Evolutionary conservation across 2,113 vertebrate genomes (phyloP).

Genomic region (crab-eating macaque (Macaca fascicularis)): DNA sequence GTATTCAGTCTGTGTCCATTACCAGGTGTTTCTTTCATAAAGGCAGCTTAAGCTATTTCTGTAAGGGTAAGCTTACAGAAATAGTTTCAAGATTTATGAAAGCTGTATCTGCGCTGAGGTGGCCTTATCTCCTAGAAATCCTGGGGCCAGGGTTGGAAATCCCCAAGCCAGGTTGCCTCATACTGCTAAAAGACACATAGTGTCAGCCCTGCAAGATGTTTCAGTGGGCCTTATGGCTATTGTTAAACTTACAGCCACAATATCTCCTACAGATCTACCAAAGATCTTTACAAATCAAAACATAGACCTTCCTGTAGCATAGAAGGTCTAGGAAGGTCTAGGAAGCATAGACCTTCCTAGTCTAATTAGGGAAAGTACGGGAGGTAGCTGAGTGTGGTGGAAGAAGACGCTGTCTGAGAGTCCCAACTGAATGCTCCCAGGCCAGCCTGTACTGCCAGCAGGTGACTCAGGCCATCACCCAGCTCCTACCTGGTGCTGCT

Average conservation of each 20-base stretch:
- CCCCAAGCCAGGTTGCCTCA: neutral
- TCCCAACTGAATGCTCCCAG: neutral
- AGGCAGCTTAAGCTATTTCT: neutral
- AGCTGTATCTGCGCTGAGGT: neutral
- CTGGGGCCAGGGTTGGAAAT: neutral
- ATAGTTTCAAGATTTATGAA: neutral
- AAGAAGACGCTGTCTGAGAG: neutral
- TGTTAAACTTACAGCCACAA: neutral
- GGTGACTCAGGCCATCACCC: neutral
- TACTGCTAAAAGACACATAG: neutral
- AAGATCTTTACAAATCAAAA: neutral
- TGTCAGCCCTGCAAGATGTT: neutral
- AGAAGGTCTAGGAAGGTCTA: too few species aligned
- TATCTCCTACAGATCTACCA: neutral
- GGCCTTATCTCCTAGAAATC: neutral
- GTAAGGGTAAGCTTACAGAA: neutral
- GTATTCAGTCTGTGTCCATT: neutral
- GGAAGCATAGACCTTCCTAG: too few species aligned
- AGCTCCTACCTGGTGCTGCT: too few species aligned
- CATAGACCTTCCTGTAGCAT: neutral
- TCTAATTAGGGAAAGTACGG: fast-evolving
- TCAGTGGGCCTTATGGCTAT: neutral
- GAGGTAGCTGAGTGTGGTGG: neutral
- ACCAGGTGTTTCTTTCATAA: neutral
- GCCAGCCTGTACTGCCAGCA: neutral